Conservation (phyloP, 1,140 invertebrate genomes). For the Pararge aegeria region DNA sequence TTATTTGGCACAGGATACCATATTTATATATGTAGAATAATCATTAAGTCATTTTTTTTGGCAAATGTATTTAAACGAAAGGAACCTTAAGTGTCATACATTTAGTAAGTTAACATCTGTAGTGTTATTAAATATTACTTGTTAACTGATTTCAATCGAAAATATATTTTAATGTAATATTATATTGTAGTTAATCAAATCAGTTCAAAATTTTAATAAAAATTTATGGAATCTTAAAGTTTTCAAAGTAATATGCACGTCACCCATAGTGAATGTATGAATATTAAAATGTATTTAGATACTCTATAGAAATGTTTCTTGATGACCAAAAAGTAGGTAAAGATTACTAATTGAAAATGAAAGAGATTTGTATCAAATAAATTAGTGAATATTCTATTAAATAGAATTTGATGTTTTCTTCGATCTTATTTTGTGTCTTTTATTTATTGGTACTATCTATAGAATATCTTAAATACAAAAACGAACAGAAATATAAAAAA, state of each 20-base stretch:
- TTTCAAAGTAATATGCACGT: not conserved
- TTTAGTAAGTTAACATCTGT: not conserved
- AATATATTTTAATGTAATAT: not conserved
- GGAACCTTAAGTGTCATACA: not conserved
- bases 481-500: not conserved
- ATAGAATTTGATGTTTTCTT: no score
- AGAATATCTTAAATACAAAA: not conserved
- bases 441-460: not conserved
- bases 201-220: not conserved
- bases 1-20: constrained; percentile 66
- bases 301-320: not conserved
- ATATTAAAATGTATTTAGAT: not conserved
- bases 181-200: not conserved
- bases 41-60: constrained; percentile 19
- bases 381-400: no score
- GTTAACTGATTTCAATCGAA: not conserved
- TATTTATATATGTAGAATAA: constrained; percentile 31
- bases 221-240: constrained; percentile 4
- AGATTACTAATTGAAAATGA: no score
- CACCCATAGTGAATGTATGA: not conserved
- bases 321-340: not conserved
- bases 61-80: constrained; percentile 15
- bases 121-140: not conserved
- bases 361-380: no score
- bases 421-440: no score